Base-by-base conservation (phyloP, 2,113 vertebrate genomes). In the Morone chrysops region DNA sequence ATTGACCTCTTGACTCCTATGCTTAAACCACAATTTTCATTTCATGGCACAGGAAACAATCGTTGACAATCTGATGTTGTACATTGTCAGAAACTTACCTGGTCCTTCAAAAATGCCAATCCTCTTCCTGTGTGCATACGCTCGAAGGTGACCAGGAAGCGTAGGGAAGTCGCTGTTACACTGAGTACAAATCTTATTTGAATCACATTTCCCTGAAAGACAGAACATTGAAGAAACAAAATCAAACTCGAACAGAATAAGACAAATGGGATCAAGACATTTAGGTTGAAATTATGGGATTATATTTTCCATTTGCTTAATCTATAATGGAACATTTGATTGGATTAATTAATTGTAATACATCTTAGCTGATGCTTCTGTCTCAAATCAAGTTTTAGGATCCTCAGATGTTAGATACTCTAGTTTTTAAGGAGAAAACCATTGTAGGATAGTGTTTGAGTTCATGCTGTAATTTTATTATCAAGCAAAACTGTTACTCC, bases 71-170 rank as follows among this genome's bases (percentile, higher is more conserved):
- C 11, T 65, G 8, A 7, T 4, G 0, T 31, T 11, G 43, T 31
- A 11, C 5, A 48, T 12, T 1, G n/a, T 51, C 56, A 48, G 20
- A 71, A 79, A 40, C 95, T 90, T 96, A 98, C 97, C 96, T 94
- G 95, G 94, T 93, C 95, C 96, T 93, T 96, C 96, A 93, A 96
- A 94, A 94, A 97, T 93, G 91, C 95, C 95, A 80, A 95, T 94
- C 92, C 95, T 96, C 95, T 97, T 97, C 94, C 96, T 96, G 92
- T 95, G 94, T 92, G 96, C 95, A 94, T 95, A 97, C 89, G 95
- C 96, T 94, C 93, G 93, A 92, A 97, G 95, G 90, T 96, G 97
- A 95, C 95, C 97, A 94, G 96, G 96, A 94, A 97, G 94, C 92
- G 94, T 96, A 91, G 96, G 96, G 95, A 97, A 96, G 84, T 94